Evolutionary conservation across 2,113 vertebrate genomes (phyloP).

Genomic region (Prunella himalayana): DNA sequence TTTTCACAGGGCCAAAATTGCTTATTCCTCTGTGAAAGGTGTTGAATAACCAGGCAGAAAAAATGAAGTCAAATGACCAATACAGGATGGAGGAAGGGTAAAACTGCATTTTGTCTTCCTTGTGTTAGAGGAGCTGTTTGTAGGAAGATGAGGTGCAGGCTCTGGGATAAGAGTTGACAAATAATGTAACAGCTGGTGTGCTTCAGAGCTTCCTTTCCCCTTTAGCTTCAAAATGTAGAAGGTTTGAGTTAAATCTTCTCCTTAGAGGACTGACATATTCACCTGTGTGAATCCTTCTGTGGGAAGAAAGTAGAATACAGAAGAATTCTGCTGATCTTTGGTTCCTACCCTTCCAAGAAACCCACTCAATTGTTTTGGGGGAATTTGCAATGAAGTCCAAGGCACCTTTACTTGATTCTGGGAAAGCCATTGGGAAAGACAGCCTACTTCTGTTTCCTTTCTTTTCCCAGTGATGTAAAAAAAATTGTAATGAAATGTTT

Average conservation of each 20-base stretch:
- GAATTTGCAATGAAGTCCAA: neutral
- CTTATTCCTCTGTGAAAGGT: neutral
- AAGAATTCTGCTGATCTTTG: neutral
- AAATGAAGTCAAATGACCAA: neutral
- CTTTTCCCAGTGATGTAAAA: neutral
- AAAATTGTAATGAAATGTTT: neutral
- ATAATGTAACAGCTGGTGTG: neutral
- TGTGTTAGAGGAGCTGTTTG: neutral
- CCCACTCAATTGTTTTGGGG: neutral
- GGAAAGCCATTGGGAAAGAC: neutral
- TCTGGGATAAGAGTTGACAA: neutral
- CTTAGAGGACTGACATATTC: neutral
- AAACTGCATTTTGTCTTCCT: neutral
- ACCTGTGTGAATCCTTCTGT: neutral
- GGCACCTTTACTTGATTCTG: neutral
- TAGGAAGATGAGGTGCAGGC: neutral
- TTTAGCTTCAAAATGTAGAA: neutral
- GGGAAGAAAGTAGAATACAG: neutral
- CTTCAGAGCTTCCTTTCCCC: neutral
- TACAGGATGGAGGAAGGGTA: neutral
- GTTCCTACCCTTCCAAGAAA: neutral
- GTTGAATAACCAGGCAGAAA: neutral
- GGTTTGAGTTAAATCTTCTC: neutral
- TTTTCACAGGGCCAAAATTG: neutral
- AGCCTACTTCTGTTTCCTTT: neutral